A percentile compares a stretch with the other conserved stretches of the same genome.
These are phyloP conservation scores for Proteles cristata DNA, from an alignment of 2,113 vertebrate genomes.

Conservation along the genomic window DNA sequence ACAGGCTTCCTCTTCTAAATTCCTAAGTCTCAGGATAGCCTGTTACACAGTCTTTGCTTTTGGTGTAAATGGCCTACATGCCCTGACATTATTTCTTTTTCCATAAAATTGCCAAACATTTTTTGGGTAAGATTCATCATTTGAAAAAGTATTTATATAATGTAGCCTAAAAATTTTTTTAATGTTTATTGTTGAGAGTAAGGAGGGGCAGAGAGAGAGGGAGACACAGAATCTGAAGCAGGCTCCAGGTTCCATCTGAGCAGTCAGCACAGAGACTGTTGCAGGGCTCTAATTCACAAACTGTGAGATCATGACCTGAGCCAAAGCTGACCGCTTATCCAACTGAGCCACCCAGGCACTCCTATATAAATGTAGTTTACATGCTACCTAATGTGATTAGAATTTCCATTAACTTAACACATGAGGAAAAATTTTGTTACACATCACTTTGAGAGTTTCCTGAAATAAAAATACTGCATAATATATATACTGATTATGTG, in stretches of 20 bases:
- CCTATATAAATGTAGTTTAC: background rate
- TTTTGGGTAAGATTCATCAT: background rate
- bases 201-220: no score
- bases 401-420: background rate
- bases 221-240: no score
- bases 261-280: no score
- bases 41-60: background rate
- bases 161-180: background rate
- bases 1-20: background rate
- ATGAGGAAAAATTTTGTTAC: slow-evolving; percentile 10
- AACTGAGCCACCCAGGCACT: no score
- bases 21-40: background rate
- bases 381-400: background rate
- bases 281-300: no score
- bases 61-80: background rate
- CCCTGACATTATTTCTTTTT: background rate
- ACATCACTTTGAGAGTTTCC: slow-evolving; percentile 22
- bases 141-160: background rate
- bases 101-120: background rate
- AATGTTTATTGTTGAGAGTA: no score
- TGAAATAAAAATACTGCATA: background rate
- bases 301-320: no score
- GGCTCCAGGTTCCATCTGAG: no score
- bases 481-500: background rate
- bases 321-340: no score